Evolutionary conservation across 2,797 vertebrate species (phyloP).

Genomic region (Pterois miles): DNA sequence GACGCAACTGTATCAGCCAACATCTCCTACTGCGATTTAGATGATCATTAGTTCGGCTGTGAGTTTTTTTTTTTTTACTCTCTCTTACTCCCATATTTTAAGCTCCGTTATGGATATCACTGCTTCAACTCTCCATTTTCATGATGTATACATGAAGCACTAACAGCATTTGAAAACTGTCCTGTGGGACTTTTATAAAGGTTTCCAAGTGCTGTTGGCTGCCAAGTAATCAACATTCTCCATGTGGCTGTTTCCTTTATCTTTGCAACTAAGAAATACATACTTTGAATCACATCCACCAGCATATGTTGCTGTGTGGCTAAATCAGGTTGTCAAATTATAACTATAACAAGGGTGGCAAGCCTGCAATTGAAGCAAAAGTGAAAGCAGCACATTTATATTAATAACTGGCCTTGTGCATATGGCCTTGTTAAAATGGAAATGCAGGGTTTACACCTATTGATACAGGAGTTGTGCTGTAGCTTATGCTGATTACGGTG

Average conservation of each 20-base stretch:
- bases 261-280: constrained; percentile 11
- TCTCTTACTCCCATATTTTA: not conserved
- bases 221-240: constrained; percentile 18
- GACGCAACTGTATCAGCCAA: constrained; percentile 24
- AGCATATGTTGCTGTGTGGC: constrained; percentile 22
- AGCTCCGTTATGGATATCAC: not conserved
- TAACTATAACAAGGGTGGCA: constrained; percentile 11
- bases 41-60: constrained; percentile 11
- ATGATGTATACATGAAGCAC: constrained; percentile 6
- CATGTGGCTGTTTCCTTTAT: not conserved
- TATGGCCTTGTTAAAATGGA: constrained; percentile 58
- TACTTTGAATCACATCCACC: constrained; percentile 28
- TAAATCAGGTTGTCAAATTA: constrained; percentile 47
- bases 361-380: constrained; percentile 30
- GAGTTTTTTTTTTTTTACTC: not conserved
- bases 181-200: constrained; percentile 83
- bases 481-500: constrained; percentile 38
- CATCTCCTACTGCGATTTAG: constrained; percentile 9
- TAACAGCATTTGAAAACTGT: constrained; percentile 54
- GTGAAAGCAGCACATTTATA: constrained; percentile 32
- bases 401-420: constrained; percentile 36
- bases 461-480: constrained; percentile 10
- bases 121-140: constrained; percentile 11
- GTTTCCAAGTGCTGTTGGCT: constrained; percentile 62
- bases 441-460: constrained; percentile 40